These are phyloP conservation scores for Phrynocephalus versicolor DNA, from an alignment of 2,113 vertebrate genomes.

Conservation along the genomic window DNA sequence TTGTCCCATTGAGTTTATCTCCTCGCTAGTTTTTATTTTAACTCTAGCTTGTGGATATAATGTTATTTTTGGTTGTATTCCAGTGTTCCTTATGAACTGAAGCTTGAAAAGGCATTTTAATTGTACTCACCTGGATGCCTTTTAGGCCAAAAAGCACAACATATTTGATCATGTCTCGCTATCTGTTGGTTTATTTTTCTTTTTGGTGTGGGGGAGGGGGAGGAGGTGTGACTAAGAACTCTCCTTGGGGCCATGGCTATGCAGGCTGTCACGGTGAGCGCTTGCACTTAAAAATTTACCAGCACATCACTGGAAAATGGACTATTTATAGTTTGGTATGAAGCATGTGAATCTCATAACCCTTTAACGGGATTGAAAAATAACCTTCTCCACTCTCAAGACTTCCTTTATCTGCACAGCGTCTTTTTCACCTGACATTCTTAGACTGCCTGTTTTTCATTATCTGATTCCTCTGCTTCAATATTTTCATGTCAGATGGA, in stretches of 20 bases:
- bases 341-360: slow-evolving; percentile 40
- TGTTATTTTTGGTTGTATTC: neutral
- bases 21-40: neutral
- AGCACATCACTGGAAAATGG: neutral
- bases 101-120: neutral
- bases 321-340: slow-evolving; percentile 13
- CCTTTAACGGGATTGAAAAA: slow-evolving; percentile 44
- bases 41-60: neutral
- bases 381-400: slow-evolving; percentile 45
- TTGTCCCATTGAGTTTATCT: neutral
- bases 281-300: neutral
- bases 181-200: neutral
- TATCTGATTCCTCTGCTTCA: slow-evolving; percentile 49
- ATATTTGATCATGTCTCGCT: neutral
- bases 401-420: slow-evolving; percentile 20
- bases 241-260: neutral
- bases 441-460: slow-evolving; percentile 59
- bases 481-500: slow-evolving; percentile 40
- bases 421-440: slow-evolving; percentile 61
- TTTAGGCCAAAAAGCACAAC: neutral
- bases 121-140: neutral
- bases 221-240: neutral
- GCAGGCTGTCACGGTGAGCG: neutral
- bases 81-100: neutral
- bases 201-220: neutral